Evolutionary conservation across 2,113 vertebrate genomes (phyloP), one percentile per base, ranked within the genome.

Genomic region (Plecturocebus donacophilus): DNA sequence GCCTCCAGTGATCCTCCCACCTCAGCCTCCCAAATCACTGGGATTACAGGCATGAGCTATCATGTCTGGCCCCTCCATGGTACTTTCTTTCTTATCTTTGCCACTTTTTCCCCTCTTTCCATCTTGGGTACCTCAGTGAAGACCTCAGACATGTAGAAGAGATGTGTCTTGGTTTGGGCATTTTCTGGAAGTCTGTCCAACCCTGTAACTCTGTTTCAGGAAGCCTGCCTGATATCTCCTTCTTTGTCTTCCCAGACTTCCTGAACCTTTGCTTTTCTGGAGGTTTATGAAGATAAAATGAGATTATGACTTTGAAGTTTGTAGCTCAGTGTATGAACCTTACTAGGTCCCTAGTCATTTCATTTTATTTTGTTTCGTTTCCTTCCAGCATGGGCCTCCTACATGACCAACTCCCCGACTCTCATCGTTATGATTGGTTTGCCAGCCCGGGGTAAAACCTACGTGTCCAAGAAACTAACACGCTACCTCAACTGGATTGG

Each of bases 401-500:
- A 99, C 94, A 99, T 99, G 99, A 99, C 99, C 92, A 99, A 99
- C 96, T 99, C 99, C 0, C 99, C 99, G 0, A 99, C 99, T 0
- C 96, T 99, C 97, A 99, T 99, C 40, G 99, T 99, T 76, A 99
- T 99, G 99, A 99, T 99, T 6, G 99, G 99, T 38, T 98, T 99
- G 58, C 99, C 99, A 0, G 99, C 99, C 0, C 99, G 99, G 35
- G 99, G 99, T 91, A 99, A 99, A 98, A 99, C 99, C 23, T 99
- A 99, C 40, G 99, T 99, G 98, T 99, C 99, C 47, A 99, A 99
- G 98, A 99, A 99, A 95, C 99, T 99, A 96, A 99, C 99, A 0
- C 99, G 99, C 66, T 99, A 99, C 98, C 99, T 99, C 98, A 99
- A 99, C 98, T 99, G 99, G 99, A 99, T 99, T 42, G 99, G 99